Evolutionary conservation across 1,140 invertebrate genomes (phyloP).

Genomic region (Pseudomyrmex sp.): DNA sequence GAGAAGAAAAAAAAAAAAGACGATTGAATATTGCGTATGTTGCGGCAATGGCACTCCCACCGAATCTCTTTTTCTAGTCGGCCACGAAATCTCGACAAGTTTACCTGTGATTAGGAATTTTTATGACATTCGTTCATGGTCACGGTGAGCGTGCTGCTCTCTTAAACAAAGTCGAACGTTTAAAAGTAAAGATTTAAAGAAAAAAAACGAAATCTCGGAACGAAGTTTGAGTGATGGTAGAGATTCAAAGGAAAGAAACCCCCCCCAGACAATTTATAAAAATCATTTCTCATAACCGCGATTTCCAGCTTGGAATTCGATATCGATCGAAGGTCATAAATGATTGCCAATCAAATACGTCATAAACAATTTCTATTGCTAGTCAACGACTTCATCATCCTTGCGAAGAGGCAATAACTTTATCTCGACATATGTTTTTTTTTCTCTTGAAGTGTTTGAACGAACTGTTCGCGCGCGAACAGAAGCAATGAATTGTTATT

Average conservation of each 20-base stretch:
- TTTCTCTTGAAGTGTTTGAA: background rate
- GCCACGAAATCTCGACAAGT: background rate
- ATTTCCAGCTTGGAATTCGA: background rate
- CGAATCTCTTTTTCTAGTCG: slow-evolving; percentile 1
- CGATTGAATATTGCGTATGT: slow-evolving; percentile 21
- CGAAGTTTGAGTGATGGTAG: background rate
- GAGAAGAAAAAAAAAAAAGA: background rate
- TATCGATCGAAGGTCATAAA: background rate
- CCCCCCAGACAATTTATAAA: background rate
- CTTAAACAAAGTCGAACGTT: background rate
- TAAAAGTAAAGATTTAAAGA: no score
- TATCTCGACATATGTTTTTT: background rate
- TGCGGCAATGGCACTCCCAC: background rate
- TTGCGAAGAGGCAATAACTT: slow-evolving; percentile 11
- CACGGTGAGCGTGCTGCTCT: background rate
- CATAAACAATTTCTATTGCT: background rate
- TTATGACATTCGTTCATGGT: background rate
- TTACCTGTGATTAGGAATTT: background rate
- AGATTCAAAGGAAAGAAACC: background rate
- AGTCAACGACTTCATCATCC: background rate
- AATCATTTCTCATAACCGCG: background rate
- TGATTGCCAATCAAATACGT: background rate
- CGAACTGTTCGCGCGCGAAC: slow-evolving; percentile 8
- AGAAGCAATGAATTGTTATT: slow-evolving; percentile 27
- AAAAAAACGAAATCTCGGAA: no score